Evolutionary conservation across 2,888 invertebrate genomes (phyloP), one percentile per base, ranked within the genome.

Genomic region (Noctua janthina): DNA sequence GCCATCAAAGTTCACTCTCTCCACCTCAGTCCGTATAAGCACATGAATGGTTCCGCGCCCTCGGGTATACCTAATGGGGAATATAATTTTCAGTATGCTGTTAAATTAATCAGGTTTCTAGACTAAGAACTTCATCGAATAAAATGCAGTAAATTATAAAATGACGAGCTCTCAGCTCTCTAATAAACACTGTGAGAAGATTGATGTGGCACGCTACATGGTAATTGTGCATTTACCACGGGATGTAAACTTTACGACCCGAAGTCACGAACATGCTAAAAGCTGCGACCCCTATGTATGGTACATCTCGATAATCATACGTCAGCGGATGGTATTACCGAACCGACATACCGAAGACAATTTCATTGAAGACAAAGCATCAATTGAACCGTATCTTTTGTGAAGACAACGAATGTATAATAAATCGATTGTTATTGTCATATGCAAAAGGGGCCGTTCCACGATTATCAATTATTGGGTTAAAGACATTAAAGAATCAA

Each of bases 381-480:
- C 86, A 91, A 93, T 88, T 93, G 91, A 92, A 92, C 90, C 92
- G 86, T 91, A 90, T 91, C 89, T 90, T 90, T 89, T 79, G 87
- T 86, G 87, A 90, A 87, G 89, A 89, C 85, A 92, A 92, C 90
- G 90, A 93, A 92, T 90, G 90, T 88, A 89, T 91, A 91, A 91
- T 92, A 93, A 93, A 93, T 92, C 91, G 89, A 90, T 90, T 89
- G 84, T 73, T 81, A 82, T 84, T 83, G 85, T 89, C 85, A 82
- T 88, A 86, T 79, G 87, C 85, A 82, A 82, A 85, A 81, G 76
- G 59, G 80, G 64, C 69, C 67, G 35, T 74, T 76, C 51, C 64
- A 74, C 64, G 62, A 46, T 81, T 68, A 77, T 78, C 49, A 78
- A 67, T 79, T 29, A 73, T 49, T 72, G 11, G 46, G 62, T 82